phyloP scores from a whole-genome alignment of 2,888 invertebrate species.

The Tuta absoluta region DNA sequence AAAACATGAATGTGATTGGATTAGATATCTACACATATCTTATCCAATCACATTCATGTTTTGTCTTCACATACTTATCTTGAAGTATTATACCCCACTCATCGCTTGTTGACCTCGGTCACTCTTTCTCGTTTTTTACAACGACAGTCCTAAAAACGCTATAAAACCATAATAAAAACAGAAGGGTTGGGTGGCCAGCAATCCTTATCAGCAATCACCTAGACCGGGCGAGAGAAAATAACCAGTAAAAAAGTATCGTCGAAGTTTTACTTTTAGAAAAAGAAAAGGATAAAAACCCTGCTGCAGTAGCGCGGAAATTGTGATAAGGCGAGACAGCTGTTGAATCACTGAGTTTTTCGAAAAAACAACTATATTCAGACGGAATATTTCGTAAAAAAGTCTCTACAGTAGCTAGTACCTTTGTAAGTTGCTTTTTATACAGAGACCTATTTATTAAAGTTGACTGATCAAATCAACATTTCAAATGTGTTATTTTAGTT shows the following conservation, averaged over 20 bases:
- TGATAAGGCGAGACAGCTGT: constrained; percentile 26
- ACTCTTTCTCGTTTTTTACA: constrained; percentile 2
- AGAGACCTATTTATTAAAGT: background rate
- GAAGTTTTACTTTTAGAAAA: constrained; percentile 5
- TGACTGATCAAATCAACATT: background rate
- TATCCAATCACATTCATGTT: too few species aligned
- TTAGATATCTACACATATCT: too few species aligned
- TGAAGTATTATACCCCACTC: too few species aligned
- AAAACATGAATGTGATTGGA: too few species aligned
- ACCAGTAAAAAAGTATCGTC: constrained; percentile 41
- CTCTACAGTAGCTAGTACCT: too few species aligned
- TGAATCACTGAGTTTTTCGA: constrained; percentile 9
- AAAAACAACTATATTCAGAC: background rate
- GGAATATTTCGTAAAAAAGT: background rate
- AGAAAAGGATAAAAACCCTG: background rate
- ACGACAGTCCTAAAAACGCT: background rate
- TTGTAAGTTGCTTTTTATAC: too few species aligned
- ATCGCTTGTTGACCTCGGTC: constrained; percentile 4
- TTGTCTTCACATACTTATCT: too few species aligned
- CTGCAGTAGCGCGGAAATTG: constrained; percentile 46
- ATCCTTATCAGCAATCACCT: constrained; percentile 49
- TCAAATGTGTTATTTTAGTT: background rate
- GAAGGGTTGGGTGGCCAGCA: constrained; percentile 35
- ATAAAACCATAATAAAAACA: constrained; percentile 18
- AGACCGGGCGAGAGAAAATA: constrained; percentile 51